A percentile compares a stretch with the other conserved stretches of the same genome.
Conservation (phyloP, 2,888 invertebrate genomes). For the Luperina testacea region DNA sequence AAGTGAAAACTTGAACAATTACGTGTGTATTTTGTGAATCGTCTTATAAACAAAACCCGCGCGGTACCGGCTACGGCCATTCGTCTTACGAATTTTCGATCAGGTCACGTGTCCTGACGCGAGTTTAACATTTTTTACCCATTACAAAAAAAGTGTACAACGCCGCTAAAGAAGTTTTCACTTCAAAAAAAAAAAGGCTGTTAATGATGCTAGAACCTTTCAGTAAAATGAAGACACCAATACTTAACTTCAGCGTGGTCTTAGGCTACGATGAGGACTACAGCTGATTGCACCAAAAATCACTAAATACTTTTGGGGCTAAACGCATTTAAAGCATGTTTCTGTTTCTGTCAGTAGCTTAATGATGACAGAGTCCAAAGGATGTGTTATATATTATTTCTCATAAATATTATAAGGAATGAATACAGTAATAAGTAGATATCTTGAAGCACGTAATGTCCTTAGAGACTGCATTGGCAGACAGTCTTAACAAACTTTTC, state of each 20-base stretch:
- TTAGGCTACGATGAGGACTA: background rate
- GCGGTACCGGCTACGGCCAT: no score
- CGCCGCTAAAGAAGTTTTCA: no score
- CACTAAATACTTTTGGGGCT: background rate
- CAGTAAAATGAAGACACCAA: background rate
- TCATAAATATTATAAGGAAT: background rate
- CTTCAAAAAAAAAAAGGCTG: no score
- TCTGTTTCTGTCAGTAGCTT: background rate
- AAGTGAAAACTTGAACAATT: no score
- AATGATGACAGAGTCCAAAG: background rate
- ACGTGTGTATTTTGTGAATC: no score
- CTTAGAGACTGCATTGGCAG: slow-evolving; percentile 32
- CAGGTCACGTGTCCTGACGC: no score
- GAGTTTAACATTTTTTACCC: no score
- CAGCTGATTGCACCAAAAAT: background rate
- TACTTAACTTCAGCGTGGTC: background rate
- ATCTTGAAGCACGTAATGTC: slow-evolving; percentile 7
- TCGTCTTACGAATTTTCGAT: no score
- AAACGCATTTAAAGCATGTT: background rate
- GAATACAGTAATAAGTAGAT: background rate
- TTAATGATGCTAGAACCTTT: no score
- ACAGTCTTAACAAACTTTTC: slow-evolving; percentile 42
- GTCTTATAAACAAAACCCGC: no score
- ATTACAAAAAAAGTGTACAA: no score
- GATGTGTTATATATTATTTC: background rate